phyloP scores from a whole-genome alignment of 2,113 vertebrate species.

The Macquaria australasica region DNA sequence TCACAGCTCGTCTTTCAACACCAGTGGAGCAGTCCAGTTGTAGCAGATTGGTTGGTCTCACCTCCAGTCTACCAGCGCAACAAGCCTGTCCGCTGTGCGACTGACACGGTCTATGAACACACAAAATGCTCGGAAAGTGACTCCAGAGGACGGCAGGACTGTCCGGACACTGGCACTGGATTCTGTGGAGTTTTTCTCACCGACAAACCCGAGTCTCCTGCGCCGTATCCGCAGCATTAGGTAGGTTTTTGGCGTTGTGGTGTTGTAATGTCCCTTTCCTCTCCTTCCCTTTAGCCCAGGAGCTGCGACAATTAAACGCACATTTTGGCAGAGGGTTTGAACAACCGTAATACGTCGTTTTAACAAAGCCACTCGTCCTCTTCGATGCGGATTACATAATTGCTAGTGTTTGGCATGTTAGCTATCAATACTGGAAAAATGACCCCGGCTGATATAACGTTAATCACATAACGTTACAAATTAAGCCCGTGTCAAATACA shows the following conservation, averaged over 20 bases:
- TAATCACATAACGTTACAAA: neutral
- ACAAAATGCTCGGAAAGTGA: slow-evolving; percentile 62
- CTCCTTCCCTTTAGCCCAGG: neutral
- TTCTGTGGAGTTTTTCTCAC: slow-evolving; percentile 35
- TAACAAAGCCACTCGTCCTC: rapidly evolving
- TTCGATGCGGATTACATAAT: slow-evolving; percentile 42
- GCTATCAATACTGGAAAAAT: neutral
- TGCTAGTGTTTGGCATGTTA: slow-evolving; percentile 14
- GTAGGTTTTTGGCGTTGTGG: slow-evolving; percentile 68
- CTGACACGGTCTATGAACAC: slow-evolving; percentile 1
- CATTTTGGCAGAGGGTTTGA: neutral
- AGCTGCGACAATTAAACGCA: slow-evolving; percentile 45
- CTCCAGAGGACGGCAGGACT: slow-evolving; percentile 31
- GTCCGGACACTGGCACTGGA: slow-evolving; percentile 25
- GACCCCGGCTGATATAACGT: neutral
- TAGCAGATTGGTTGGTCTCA: slow-evolving; percentile 18
- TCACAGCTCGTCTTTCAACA: slow-evolving; percentile 48
- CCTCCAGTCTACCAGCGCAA: slow-evolving; percentile 32
- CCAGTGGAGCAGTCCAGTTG: slow-evolving; percentile 25
- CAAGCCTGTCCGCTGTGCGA: neutral
- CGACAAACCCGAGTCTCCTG: slow-evolving; percentile 45
- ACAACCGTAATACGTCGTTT: neutral
- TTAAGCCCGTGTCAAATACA: neutral
- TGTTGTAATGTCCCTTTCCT: slow-evolving; percentile 43
- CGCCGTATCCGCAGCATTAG: slow-evolving; percentile 65